Base-by-base conservation (phyloP, 2,797 vertebrate genomes). In the Leptoclinus maculatus region DNA sequence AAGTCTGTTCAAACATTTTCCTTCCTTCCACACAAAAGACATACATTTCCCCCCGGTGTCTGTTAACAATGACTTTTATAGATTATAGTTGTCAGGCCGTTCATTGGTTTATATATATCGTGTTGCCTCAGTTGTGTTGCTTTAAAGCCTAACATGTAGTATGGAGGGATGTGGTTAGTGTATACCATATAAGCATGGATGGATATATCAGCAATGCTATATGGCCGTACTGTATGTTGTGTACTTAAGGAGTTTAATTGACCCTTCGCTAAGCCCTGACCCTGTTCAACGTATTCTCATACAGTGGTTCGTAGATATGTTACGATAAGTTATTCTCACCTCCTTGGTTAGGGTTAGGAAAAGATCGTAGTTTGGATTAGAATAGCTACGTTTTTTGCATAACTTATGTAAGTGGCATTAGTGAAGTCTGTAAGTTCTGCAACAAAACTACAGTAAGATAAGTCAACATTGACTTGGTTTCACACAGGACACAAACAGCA, bases 51-150 rank as follows among this genome's bases (percentile, higher is more conserved):
- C 54, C 21, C 69, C 14, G 6, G 80, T 82, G 74, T 87, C 66
- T 59, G 78, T 74, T 90, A 87, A 90, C 87, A 88, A 83, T 89
- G 83, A 88, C 86, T 73, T 90, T 89, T 82, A 88, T 80, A 74
- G 81, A 71, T 89, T 39, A 63, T 45, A 63, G 72, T 39, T 85
- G 85, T 80, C 76, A 74, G 77, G 71, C 59, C 4, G 23, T 62
- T 75, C 49, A 27, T 66, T 76, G 70, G 21, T 73, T 76, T 66
- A 25, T 59, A 45, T 59, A 45, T 25, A 66, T 51, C n/a, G 53
- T 21, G 57, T 62, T 68, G 54, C 12, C 34, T 81, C 34, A 64
- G 56, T 79, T 77, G 60, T 80, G 53, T 72, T 60, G 38, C 21
- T 65, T 83, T 77, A 60, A 71, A 78, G 32, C 11, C 23, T 66